Evolutionary conservation across 2,797 vertebrate genomes (phyloP), one percentile per base, ranked within the genome.

Genomic region (Heliangelus exortis): DNA sequence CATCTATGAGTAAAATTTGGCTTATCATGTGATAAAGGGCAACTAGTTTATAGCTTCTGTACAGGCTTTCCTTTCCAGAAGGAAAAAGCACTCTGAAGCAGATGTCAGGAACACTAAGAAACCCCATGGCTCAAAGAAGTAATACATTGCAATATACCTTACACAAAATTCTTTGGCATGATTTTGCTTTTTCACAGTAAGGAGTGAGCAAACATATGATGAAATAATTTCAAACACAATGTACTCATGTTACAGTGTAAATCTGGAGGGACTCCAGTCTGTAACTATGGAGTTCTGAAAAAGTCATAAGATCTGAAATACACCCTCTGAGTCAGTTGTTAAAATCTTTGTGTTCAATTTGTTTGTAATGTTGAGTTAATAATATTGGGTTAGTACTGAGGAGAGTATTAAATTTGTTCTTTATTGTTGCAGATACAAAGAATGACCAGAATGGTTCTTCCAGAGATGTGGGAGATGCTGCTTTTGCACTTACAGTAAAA

Each of bases 401-500:
- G n/a, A 63, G 17, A 73, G 43, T 81, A 43, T 76, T 41, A 57
- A 59, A 71, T 53, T 26, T 92, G 29, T 50, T 87, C 12, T 63
- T 68, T 15, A n/a, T 59, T 93, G n/a, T 85, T 97, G 73, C 94
- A 96, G 96, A 23, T 61, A 41, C 34, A 63, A 72, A 62, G 73
- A 94, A 80, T 69, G 95, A 89, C 34, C 89, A 87, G 36, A 95
- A 93, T 61, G 58, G 41, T 90, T 63, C 89, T 78, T 76, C 91
- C 68, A 95, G 92, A 86, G 92, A 93, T 41, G 68, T 77, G 15
- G 96, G 97, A 26, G 98, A 98, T 90, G 97, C 98, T 2, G 98
- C 98, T 93, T 97, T 97, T 89, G 97, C 96, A 14, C 97, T 98
- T 62, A 98, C 98, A 5, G 95, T 98, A 86, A 98, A 97, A 96